Evolutionary conservation across 2,888 invertebrate genomes (phyloP), one percentile per base, ranked within the genome.

Genomic region (Diadegma fenestrale): DNA sequence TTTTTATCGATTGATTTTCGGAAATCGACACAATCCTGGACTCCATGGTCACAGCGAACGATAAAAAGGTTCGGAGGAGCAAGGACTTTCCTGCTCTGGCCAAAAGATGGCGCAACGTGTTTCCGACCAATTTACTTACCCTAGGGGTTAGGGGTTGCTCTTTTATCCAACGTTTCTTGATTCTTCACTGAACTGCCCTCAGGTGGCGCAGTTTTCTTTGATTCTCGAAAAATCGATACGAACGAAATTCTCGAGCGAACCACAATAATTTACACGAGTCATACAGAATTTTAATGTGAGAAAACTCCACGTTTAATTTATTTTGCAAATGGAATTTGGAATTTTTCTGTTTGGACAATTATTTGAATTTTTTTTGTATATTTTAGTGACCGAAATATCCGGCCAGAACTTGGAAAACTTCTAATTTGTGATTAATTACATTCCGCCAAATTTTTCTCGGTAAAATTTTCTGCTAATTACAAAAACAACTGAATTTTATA

Each of bases 51-150:
- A 19, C 10, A 48, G 37, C 75, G 6, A 63, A 41, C 14, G 79
- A 45, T 71, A 79, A 85, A 14, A 12, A 72, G 30, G 37, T 71
- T 45, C 1, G n/a, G 30, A 14, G 2, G 19, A 45, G 33, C 22
- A 22, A 48, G 30, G 22, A n/a, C n/a, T 5, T 6, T n/a, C 30
- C 5, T 51, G 2, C 0, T 54, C 7, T 61, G 1, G 33, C 37
- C 64, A 68, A 54, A 19, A 37, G 81, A 85, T 81, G 81, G 61
- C 81, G 78, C 73, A 61, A 33, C 33, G 69, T 69, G 78, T 22
- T 48, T n/a, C 37, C 33, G 69, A 45, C n/a, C 30, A 33, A 33
- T 33, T 51, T 30, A 48, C 75, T 82, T 85, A 82, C 75, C 69
- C 37, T 51, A 17, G 82, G 71, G 64, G 1, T 10, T 14, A 26